Evolutionary conservation across 2,797 vertebrate species (phyloP), one percentile per base, ranked within the genome.

Genomic region (Danio kyathit): DNA sequence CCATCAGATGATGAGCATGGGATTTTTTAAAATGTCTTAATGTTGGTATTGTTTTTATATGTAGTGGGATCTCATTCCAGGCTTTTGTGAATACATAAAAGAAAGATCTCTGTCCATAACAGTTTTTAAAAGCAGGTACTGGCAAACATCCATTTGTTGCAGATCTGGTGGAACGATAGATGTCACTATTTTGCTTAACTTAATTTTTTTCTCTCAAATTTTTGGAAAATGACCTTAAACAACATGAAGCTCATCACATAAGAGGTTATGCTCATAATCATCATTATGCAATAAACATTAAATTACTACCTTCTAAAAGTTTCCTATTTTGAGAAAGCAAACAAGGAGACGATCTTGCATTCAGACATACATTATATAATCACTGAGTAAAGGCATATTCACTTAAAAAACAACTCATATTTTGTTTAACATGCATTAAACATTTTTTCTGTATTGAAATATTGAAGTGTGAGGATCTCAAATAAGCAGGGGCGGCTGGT

Each of bases 181-280:
- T 29, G 54, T 5, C 19, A 17, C 8, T 19, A 8, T 57, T 19
- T 57, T 5, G 54, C 17, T 57, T 57, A 19, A 19, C n/a, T 56
- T 56, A 54, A 56, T 56, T 56, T 17, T 5, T 56, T 56, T 56
- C 64, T 66, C 17, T 66, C 21, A 64, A 66, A 21, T 66, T 66
- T 13, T 9, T 49, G 43, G 43, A 8, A 65, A 65, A 66, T 66
- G 12, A 12, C 4, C 60, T 63, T 63, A 16, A 5, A 40, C 16
- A 43, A 6, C 40, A n/a, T n/a, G 43, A 60, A 5, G 60, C 41
- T 63, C 40, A 64, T 46, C 5, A 21, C 43, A 46, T 3, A n/a
- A n/a, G 21, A 52, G 40, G 1, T 14, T 70, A 13, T 17, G 1
- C 12, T 29, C 29, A 6, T 67, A 9, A 46, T 19, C 9, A 7